phyloP scores from a whole-genome alignment of 2,113 vertebrate genomes.

The Psephotus haematonotus region DNA sequence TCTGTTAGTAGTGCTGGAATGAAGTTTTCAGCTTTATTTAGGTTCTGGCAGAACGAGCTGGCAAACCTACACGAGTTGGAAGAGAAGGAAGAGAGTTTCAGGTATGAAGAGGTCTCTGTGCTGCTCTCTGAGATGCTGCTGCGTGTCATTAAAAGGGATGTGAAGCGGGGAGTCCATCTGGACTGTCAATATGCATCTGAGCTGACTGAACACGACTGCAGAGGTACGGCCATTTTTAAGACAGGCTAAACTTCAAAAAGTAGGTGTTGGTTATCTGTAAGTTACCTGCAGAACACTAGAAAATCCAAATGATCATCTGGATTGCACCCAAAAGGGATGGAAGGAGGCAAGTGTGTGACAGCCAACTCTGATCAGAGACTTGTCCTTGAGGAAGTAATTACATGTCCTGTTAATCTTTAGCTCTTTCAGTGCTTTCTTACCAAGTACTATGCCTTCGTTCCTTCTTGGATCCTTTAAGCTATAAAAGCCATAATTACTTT shows the following conservation, averaged over 20 bases:
- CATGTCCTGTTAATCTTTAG: background rate
- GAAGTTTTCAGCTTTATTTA: slow-evolving; percentile 9
- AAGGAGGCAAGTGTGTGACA: background rate
- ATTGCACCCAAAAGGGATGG: background rate
- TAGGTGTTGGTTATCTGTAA: background rate
- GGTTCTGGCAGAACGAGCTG: slow-evolving; percentile 37
- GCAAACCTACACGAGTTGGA: background rate
- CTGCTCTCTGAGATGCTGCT: background rate
- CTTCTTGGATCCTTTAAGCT: background rate
- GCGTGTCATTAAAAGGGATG: background rate
- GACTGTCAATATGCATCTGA: background rate
- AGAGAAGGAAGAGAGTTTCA: slow-evolving; percentile 17
- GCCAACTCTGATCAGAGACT: background rate
- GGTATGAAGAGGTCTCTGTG: background rate
- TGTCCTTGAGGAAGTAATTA: background rate
- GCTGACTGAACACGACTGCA: background rate
- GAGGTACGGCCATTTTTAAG: background rate
- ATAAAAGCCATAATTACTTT: background rate
- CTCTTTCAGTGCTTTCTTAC: background rate
- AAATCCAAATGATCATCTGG: background rate
- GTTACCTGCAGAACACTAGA: background rate
- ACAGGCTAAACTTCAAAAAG: background rate
- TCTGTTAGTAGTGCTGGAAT: background rate
- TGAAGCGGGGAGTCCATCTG: background rate
- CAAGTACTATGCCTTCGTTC: background rate